Evolutionary conservation across 2,888 invertebrate genomes (phyloP).

Genomic region (Lochmaea capreae): DNA sequence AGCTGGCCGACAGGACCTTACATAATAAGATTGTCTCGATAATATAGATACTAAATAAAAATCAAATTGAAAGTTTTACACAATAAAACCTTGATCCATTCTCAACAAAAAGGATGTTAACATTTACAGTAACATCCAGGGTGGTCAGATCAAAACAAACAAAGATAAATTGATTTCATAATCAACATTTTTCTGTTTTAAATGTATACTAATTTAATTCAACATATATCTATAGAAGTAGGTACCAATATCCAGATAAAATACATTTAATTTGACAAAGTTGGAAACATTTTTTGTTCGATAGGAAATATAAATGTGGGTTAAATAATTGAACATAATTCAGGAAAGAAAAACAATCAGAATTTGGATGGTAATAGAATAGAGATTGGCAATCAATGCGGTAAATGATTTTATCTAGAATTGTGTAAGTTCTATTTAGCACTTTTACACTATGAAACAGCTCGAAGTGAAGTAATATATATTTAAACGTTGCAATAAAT

Average conservation of each 20-base stretch:
- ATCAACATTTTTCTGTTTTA: too few relatives aligned
- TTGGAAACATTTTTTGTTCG: background rate
- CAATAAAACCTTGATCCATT: conserved; percentile 24
- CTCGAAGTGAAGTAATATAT: conserved; percentile 6
- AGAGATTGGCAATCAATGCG: conserved; percentile 4
- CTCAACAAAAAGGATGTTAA: conserved; percentile 7
- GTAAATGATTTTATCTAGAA: conserved; percentile 3
- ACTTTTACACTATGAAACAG: background rate
- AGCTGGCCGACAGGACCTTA: conserved; percentile 7
- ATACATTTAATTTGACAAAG: too few relatives aligned
- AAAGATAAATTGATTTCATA: background rate
- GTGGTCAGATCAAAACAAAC: background rate
- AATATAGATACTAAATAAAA: conserved; percentile 17
- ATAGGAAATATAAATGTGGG: background rate
- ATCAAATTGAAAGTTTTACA: conserved; percentile 8
- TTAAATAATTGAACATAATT: background rate
- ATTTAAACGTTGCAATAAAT: conserved; percentile 10
- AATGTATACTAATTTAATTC: too few relatives aligned
- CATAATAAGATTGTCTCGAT: conserved; percentile 17
- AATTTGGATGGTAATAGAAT: background rate
- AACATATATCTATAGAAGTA: too few relatives aligned
- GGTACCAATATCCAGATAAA: too few relatives aligned
- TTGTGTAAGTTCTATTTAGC: background rate
- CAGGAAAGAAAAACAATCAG: background rate
- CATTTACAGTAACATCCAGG: background rate